Evolutionary conservation across 2,797 vertebrate species (phyloP).

Genomic region (Anas acuta): DNA sequence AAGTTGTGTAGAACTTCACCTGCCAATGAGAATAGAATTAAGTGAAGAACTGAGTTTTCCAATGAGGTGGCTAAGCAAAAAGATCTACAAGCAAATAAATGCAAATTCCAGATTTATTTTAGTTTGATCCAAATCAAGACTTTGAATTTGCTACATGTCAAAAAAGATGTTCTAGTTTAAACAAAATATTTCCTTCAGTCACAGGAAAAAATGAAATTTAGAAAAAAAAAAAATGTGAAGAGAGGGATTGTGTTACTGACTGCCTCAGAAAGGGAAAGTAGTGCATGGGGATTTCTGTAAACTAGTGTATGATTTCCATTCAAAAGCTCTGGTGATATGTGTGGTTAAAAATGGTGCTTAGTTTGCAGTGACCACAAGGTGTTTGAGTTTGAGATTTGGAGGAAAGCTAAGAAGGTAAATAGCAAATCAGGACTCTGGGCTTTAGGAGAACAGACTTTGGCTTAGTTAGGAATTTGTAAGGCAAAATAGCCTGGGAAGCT

Average conservation of each 20-base stretch:
- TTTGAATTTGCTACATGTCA: not conserved
- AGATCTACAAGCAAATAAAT: not conserved
- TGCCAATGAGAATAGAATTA: not conserved
- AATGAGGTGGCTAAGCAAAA: not conserved
- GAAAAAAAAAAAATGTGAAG: not conserved
- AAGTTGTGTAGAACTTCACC: not conserved
- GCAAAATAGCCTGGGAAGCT: not conserved
- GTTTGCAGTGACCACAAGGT: not conserved
- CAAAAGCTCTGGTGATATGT: too few relatives aligned
- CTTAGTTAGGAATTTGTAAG: not conserved
- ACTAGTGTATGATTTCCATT: not conserved
- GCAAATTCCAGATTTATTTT: not conserved
- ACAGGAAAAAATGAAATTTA: not conserved
- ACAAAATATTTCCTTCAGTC: not conserved
- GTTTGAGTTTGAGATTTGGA: not conserved
- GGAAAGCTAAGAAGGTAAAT: not conserved
- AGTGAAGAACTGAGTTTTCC: not conserved
- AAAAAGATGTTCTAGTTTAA: not conserved
- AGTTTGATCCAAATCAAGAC: not conserved
- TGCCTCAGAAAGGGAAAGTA: not conserved
- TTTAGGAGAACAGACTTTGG: not conserved
- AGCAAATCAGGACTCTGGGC: not conserved
- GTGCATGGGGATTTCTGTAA: not conserved
- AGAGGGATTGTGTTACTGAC: not conserved
- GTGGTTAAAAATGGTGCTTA: not conserved